These are phyloP conservation scores for Didymodactylos carnosus DNA, from an alignment of 2,888 invertebrate species.

Conservation along the genomic window DNA sequence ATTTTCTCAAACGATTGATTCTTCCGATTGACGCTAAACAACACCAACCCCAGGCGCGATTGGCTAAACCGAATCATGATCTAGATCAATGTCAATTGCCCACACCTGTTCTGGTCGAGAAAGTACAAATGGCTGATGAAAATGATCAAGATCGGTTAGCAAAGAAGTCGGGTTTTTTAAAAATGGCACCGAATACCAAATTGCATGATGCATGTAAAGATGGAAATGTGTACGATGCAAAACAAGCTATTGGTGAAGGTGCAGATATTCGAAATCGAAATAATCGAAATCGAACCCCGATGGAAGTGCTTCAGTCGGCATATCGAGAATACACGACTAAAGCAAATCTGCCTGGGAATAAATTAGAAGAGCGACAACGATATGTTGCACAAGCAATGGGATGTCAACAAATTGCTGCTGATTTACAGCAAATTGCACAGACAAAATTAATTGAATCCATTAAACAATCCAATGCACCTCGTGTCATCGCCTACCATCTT, in stretches of 20 bases:
- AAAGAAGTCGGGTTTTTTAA: background rate
- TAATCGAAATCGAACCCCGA: background rate
- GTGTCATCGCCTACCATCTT: background rate
- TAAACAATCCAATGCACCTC: background rate
- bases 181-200: background rate
- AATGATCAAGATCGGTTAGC: background rate
- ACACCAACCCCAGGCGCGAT: rapidly evolving
- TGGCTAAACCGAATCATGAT: background rate
- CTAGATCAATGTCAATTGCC: background rate
- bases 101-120: background rate
- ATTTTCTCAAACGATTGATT: background rate
- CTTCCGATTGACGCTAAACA: background rate
- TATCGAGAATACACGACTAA: background rate
- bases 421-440: background rate
- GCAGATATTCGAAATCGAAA: background rate
- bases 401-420: background rate
- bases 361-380: rapidly evolving
- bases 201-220: background rate
- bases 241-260: background rate
- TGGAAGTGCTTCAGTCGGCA: background rate
- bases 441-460: background rate
- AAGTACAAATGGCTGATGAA: background rate
- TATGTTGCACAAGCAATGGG: background rate
- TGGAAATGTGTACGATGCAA: background rate
- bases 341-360: background rate